A percentile compares a stretch with the other conserved stretches of the same genome.
phyloP scores from a whole-genome alignment of 2,888 invertebrate genomes.

The Ligdia adustata region DNA sequence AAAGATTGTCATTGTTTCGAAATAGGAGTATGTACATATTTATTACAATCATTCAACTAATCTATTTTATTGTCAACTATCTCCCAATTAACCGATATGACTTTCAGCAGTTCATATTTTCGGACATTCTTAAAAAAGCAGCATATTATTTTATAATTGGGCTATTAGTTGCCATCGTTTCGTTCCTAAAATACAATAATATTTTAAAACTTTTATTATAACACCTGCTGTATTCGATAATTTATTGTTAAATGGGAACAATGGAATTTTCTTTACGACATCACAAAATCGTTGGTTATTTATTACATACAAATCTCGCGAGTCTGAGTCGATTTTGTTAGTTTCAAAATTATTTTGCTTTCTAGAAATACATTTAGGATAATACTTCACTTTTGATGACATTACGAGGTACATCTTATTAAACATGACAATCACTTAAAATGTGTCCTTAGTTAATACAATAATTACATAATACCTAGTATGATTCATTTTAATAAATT shows the following conservation, averaged over 20 bases:
- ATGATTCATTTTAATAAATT: not conserved
- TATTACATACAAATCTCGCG: constrained; percentile 28
- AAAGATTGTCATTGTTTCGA: too few relatives aligned
- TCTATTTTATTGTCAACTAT: too few relatives aligned
- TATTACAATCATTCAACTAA: too few relatives aligned
- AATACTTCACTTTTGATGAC: too few relatives aligned
- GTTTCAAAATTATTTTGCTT: too few relatives aligned
- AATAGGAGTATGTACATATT: too few relatives aligned
- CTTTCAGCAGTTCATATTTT: constrained; percentile 8
- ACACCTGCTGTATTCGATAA: constrained; percentile 37
- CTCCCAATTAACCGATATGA: too few relatives aligned
- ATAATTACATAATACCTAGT: too few relatives aligned
- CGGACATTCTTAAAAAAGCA: constrained; percentile 3
- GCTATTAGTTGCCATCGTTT: constrained; percentile 19
- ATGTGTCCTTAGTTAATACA: too few relatives aligned
- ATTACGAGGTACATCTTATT: too few relatives aligned
- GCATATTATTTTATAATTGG: constrained; percentile 23
- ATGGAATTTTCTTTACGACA: constrained; percentile 36
- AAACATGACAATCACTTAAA: too few relatives aligned
- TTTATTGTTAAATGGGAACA: constrained; percentile 38
- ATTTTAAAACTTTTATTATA: constrained; percentile 29
- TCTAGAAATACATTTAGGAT: too few relatives aligned
- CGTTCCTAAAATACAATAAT: constrained; percentile 28
- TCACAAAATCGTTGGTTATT: constrained; percentile 39
- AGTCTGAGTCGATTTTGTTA: constrained; percentile 12